These are phyloP conservation scores for Anguilla japonica DNA, from an alignment of 2,113 vertebrate genomes.

Conservation along the genomic window DNA sequence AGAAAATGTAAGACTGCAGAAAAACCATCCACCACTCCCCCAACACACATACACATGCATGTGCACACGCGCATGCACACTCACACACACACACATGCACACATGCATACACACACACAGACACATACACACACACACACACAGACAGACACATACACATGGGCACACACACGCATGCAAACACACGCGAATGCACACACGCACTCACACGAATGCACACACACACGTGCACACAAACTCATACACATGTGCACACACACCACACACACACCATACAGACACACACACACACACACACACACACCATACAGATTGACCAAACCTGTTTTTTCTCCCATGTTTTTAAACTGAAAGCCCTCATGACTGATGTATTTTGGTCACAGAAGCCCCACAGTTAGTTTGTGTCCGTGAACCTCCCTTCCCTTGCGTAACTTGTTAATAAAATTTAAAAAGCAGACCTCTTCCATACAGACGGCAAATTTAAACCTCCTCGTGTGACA, in stretches of 20 bases:
- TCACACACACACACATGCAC: background rate
- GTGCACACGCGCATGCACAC: background rate
- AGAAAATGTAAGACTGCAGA: background rate
- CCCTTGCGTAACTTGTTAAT: conserved; percentile 25
- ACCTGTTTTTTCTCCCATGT: conserved; percentile 20
- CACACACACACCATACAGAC: no score
- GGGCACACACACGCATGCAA: no score
- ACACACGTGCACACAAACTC: background rate
- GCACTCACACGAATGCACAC: background rate
- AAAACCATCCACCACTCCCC: background rate
- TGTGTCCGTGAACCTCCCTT: conserved; percentile 18
- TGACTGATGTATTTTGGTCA: conserved; percentile 41
- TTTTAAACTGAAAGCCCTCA: conserved; percentile 35
- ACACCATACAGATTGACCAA: conserved; percentile 8
- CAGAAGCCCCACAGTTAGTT: conserved; percentile 34
- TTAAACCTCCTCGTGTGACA: conserved; percentile 21
- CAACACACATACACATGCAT: background rate
- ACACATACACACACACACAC: background rate
- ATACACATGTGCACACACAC: background rate
- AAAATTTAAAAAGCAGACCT: conserved; percentile 17
- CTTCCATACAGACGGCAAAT: conserved; percentile 22
- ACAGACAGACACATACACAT: background rate
- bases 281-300: conserved; percentile 1
- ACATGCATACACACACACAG: background rate
- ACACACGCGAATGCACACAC: background rate